Evolutionary conservation across 2,888 invertebrate species (phyloP).

Genomic region (Stegana nigrithorax): DNA sequence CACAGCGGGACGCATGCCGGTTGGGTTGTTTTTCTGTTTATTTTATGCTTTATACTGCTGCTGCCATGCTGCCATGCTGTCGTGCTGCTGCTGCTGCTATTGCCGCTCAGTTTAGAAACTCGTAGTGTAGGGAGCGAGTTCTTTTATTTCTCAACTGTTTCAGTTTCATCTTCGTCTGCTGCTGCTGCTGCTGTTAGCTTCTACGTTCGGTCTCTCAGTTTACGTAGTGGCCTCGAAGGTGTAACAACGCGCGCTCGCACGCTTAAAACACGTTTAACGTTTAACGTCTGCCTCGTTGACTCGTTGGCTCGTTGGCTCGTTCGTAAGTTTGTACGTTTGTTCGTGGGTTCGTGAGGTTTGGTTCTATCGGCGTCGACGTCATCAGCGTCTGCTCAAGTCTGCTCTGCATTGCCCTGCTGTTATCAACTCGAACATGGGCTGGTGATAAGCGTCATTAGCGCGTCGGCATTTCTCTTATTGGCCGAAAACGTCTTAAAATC

Average conservation of each 20-base stretch:
- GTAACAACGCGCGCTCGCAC: conserved; percentile 43
- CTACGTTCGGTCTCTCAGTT: conserved; percentile 49
- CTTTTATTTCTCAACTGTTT: conserved; percentile 9
- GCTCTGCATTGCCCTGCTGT: not conserved
- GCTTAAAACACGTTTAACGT: too few species aligned
- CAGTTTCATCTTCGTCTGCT: conserved; percentile 37
- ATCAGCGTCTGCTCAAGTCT: conserved; percentile 35
- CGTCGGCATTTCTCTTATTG: conserved; percentile 17
- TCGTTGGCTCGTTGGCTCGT: conserved; percentile 31
- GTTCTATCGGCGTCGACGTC: conserved; percentile 16
- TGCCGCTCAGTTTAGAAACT: not conserved
- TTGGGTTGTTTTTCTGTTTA: conserved; percentile 14
- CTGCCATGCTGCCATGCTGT: not conserved
- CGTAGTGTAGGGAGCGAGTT: too few species aligned
- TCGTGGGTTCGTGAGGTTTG: conserved; percentile 26
- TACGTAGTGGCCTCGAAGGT: conserved; percentile 56
- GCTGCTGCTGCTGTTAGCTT: conserved; percentile 26
- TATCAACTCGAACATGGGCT: conserved; percentile 2
- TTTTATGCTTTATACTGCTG: conserved; percentile 9
- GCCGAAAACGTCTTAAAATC: too few species aligned
- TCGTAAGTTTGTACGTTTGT: conserved; percentile 17
- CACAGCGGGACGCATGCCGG: conserved; percentile 4
- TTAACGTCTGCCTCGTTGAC: too few species aligned
- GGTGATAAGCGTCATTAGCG: conserved; percentile 9
- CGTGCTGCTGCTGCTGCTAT: conserved; percentile 9